Evolutionary conservation across 2,888 invertebrate species (phyloP).

Genomic region (Scrobipalpa costella): DNA sequence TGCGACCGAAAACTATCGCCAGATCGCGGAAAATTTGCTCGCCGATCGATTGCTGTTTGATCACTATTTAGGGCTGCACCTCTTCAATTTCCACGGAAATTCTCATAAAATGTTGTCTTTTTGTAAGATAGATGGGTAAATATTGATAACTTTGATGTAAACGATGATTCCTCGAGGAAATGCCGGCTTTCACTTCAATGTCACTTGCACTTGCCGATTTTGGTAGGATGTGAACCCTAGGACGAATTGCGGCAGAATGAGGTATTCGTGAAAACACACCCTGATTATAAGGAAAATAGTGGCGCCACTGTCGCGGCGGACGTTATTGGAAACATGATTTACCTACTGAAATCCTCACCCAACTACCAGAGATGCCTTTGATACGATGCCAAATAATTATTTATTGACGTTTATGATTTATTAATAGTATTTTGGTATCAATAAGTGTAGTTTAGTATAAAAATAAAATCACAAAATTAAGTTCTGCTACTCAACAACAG

Average conservation of each 20-base stretch:
- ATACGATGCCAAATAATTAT: slow-evolving; percentile 11
- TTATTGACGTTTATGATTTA: background rate
- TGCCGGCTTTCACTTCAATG: slow-evolving; percentile 73
- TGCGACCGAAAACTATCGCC: slow-evolving; percentile 44
- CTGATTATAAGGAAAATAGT: slow-evolving; percentile 78
- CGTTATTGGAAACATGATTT: slow-evolving; percentile 45
- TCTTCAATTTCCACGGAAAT: slow-evolving; percentile 41
- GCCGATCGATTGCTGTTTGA: slow-evolving; percentile 53
- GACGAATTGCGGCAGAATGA: slow-evolving; percentile 78
- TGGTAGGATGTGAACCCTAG: slow-evolving; percentile 71
- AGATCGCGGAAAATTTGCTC: slow-evolving; percentile 50
- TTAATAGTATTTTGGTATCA: background rate
- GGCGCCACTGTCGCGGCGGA: slow-evolving; percentile 70
- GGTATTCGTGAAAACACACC: slow-evolving; percentile 77
- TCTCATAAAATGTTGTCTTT: slow-evolving; percentile 39
- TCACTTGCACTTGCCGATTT: slow-evolving; percentile 61
- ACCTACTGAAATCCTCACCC: slow-evolving; percentile 18
- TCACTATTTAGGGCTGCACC: slow-evolving; percentile 34
- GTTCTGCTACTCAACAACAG: slow-evolving; percentile 5
- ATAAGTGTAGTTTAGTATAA: background rate
- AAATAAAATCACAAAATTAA: background rate
- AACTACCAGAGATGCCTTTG: slow-evolving; percentile 5
- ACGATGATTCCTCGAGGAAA: slow-evolving; percentile 42
- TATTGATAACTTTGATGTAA: slow-evolving; percentile 44
- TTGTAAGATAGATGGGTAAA: slow-evolving; percentile 40